Evolutionary conservation across 1,140 invertebrate species (phyloP).

Genomic region (Andrena cerasifolii): DNA sequence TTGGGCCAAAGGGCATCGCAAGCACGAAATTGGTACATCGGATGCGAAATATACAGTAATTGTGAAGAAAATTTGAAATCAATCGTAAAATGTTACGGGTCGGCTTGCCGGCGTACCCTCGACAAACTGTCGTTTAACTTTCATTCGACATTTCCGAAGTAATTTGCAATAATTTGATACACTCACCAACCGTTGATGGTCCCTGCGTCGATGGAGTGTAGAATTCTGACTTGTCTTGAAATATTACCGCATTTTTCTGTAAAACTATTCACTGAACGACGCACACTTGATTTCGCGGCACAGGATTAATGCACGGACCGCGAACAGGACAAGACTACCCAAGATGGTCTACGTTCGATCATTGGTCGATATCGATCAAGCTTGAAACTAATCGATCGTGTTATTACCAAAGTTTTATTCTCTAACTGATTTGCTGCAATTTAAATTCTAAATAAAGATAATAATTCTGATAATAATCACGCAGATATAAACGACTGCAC

Average conservation of each 20-base stretch:
- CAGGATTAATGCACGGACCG: not conserved
- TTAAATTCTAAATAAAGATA: not conserved
- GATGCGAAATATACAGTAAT: too few relatives aligned
- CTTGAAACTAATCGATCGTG: not conserved
- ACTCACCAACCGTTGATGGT: not conserved
- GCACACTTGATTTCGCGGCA: not conserved
- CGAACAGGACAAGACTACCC: not conserved
- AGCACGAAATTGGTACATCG: too few relatives aligned
- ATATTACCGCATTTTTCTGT: not conserved
- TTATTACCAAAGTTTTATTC: not conserved
- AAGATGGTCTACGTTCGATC: not conserved
- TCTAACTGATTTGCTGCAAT: too few relatives aligned
- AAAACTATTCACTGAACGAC: not conserved
- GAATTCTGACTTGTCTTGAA: not conserved
- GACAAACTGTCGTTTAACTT: not conserved
- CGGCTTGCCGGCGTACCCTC: not conserved
- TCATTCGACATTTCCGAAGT: not conserved
- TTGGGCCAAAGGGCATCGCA: too few relatives aligned
- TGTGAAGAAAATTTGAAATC: not conserved
- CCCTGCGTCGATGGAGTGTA: not conserved
- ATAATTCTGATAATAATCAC: not conserved
- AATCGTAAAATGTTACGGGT: not conserved
- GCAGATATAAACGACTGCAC: not conserved
- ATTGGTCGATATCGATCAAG: slow-evolving; percentile 20
- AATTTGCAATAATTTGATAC: not conserved